Conservation (phyloP, 2,113 vertebrate genomes). For the Thalassoma bifasciatum region DNA sequence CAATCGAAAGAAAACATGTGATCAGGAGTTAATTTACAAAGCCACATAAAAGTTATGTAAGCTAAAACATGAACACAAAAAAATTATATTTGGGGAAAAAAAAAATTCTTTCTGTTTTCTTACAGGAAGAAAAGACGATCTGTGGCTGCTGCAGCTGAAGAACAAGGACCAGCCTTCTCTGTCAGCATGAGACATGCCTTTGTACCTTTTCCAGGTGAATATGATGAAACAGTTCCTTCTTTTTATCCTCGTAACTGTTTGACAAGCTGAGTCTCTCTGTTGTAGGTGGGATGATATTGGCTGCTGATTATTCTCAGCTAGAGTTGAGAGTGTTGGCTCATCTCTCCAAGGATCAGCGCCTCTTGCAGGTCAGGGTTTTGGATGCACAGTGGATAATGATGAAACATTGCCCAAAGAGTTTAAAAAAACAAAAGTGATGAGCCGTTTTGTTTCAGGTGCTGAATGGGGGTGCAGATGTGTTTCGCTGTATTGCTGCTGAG, state of each 20-base stretch:
- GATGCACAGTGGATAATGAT: background rate
- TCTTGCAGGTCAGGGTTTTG: constrained; percentile 78
- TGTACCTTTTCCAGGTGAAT: constrained; percentile 92
- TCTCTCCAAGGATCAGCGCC: constrained; percentile 87
- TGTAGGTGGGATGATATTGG: constrained; percentile 92
- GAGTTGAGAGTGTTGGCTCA: constrained; percentile 96
- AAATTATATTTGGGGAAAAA: no score
- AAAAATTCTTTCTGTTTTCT: background rate
- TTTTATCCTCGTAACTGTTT: background rate
- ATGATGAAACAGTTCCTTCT: background rate
- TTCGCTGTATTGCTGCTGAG: constrained; percentile 93
- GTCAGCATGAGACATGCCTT: constrained; percentile 98
- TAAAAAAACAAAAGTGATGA: rapidly evolving
- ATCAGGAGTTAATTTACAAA: no score
- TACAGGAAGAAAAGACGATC: constrained; percentile 65
- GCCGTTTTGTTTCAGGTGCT: constrained; percentile 79
- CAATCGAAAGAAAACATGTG: no score
- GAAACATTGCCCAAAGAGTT: background rate
- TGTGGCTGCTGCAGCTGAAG: constrained; percentile 37
- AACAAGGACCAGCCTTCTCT: constrained; percentile 85
- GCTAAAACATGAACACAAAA: no score
- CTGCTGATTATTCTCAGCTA: constrained; percentile 96
- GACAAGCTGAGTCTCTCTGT: background rate
- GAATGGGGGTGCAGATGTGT: constrained; percentile 91
- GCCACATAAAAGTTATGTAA: no score